Conservation (phyloP, 2,888 invertebrate genomes). For the Mylabris sibirica region DNA sequence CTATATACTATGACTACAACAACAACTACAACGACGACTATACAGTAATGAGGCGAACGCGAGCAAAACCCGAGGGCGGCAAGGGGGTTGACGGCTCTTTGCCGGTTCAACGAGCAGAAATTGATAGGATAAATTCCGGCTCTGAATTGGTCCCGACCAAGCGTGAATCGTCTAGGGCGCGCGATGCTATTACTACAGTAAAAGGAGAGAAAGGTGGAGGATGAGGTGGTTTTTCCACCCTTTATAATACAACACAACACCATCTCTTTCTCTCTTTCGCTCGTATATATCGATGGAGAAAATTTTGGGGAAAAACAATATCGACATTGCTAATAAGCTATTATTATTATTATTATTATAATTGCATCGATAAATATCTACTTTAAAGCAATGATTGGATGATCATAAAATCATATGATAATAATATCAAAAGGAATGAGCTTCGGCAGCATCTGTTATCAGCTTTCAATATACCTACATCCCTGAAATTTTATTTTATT, state of each 20-base stretch:
- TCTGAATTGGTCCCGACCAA: slow-evolving; percentile 69
- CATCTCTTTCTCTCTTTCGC: no score
- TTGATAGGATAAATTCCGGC: slow-evolving; percentile 71
- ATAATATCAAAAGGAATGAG: background rate
- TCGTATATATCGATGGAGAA: background rate
- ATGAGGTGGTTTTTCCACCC: slow-evolving; percentile 1
- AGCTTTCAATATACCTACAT: slow-evolving; percentile 6
- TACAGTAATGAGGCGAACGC: slow-evolving; percentile 43
- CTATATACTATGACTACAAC: background rate
- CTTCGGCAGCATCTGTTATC: slow-evolving; percentile 13
- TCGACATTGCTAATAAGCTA: background rate
- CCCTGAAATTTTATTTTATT: slow-evolving; percentile 15
- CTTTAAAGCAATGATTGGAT: background rate
- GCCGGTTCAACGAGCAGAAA: slow-evolving; percentile 70
- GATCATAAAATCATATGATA: slow-evolving; percentile 11
- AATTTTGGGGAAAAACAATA: background rate
- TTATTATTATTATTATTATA: background rate
- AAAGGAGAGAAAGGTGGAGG: background rate
- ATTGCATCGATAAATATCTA: background rate
- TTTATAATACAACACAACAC: background rate
- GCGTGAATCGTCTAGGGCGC: slow-evolving; percentile 61
- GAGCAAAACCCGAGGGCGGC: slow-evolving; percentile 32
- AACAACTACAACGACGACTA: no score
- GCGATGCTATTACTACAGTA: slow-evolving; percentile 18
- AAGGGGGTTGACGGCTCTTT: slow-evolving; percentile 62